Percentiles rank a stretch among this genome's conserved stretches.
These are phyloP conservation scores for Sylvicola cinctus DNA, from an alignment of 2,888 invertebrate species.

Conservation along the genomic window DNA sequence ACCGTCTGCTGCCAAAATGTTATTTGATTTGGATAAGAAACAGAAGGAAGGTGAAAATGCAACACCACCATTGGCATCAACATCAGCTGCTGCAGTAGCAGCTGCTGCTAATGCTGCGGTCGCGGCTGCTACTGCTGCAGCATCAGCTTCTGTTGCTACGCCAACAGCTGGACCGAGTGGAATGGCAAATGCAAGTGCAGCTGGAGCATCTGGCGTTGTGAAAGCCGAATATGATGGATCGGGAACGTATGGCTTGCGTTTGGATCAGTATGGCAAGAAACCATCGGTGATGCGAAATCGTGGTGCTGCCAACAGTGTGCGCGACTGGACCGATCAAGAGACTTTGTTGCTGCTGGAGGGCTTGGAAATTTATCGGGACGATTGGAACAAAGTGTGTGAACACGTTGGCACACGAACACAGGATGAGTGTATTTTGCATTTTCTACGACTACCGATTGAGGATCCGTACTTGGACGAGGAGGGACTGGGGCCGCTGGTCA, in stretches of 20 bases:
- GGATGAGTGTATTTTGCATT: slow-evolving; percentile 98
- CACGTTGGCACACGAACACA: slow-evolving; percentile 97
- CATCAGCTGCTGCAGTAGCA: slow-evolving; percentile 26
- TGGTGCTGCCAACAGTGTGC: slow-evolving; percentile 53
- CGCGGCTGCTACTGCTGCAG: slow-evolving; percentile 1
- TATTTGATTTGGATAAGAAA: slow-evolving; percentile 52
- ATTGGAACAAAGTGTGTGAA: slow-evolving; percentile 99
- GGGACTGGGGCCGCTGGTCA: slow-evolving; percentile 80
- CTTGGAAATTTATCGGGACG: slow-evolving; percentile 95
- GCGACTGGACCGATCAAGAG: slow-evolving; percentile 99
- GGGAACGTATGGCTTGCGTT: slow-evolving; percentile 58
- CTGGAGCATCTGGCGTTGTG: slow-evolving; percentile 10
- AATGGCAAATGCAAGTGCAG: no score
- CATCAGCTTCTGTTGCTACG: no score
- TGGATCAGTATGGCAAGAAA: slow-evolving; percentile 77
- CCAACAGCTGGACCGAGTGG: slow-evolving; percentile 3
- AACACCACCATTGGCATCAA: slow-evolving; percentile 26
- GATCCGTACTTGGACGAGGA: slow-evolving; percentile 93
- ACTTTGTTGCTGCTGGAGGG: slow-evolving; percentile 87
- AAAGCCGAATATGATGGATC: slow-evolving; percentile 26
- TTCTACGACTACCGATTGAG: slow-evolving; percentile 92
- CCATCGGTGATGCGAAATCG: slow-evolving; percentile 51
- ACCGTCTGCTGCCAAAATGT: slow-evolving; percentile 47
- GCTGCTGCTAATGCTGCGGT: no score
- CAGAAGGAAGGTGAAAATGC: slow-evolving; percentile 12